phyloP scores from a whole-genome alignment of 2,113 vertebrate genomes.

The Dicrurus megarhynchus region DNA sequence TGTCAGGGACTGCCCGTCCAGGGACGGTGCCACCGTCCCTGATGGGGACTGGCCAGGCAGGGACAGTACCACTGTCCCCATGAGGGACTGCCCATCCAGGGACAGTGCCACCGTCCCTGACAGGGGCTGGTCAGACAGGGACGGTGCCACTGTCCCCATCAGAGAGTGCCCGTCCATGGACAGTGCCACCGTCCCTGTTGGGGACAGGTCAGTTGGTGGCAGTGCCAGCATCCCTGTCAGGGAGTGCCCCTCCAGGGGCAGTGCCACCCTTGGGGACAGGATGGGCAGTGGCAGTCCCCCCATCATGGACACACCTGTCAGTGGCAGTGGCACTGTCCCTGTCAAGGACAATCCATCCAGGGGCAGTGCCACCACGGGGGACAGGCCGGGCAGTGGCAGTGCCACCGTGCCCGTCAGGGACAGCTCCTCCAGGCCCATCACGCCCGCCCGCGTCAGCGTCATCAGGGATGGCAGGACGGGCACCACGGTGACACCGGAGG shows the following conservation, averaged over 20 bases:
- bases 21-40: neutral
- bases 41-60: neutral
- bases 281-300: neutral
- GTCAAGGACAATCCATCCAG: neutral
- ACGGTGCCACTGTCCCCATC: neutral
- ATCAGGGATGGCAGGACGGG: neutral
- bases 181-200: neutral
- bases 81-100: neutral
- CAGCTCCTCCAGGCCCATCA: neutral
- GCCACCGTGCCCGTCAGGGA: neutral
- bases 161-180: neutral
- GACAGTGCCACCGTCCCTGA: neutral
- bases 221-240: neutral
- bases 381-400: neutral
- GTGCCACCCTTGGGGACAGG: neutral
- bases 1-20: neutral
- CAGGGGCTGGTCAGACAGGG: neutral
- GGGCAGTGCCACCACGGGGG: neutral
- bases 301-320: accelerated
- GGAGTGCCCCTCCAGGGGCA: neutral
- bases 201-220: neutral
- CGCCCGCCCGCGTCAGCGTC: neutral
- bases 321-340: neutral
- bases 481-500: neutral
- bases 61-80: neutral